Conservation (phyloP, 2,797 vertebrate species). For the Mastacembelus armatus region DNA sequence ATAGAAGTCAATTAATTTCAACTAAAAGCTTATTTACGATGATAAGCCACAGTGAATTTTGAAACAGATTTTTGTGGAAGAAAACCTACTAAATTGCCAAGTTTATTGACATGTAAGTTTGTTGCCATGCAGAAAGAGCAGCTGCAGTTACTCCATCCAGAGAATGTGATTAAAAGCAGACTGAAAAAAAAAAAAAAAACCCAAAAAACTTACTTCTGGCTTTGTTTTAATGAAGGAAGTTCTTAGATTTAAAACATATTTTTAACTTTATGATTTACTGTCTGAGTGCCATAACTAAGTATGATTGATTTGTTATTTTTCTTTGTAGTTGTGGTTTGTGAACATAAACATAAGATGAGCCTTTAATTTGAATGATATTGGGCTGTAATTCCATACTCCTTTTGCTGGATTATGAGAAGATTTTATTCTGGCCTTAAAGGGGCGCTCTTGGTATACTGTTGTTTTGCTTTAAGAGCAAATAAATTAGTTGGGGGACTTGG, state of each 20-base stretch:
- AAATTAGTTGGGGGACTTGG: not conserved
- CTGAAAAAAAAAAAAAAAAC: not conserved
- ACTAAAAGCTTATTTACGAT: not conserved
- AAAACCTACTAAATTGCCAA: not conserved
- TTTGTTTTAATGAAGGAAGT: slow-evolving; percentile 33
- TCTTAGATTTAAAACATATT: slow-evolving; percentile 28
- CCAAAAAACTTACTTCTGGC: slow-evolving; percentile 9
- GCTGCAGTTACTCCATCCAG: slow-evolving; percentile 22
- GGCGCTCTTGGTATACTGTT: slow-evolving; percentile 31
- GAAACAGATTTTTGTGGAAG: slow-evolving; percentile 6
- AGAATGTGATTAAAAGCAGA: slow-evolving; percentile 38
- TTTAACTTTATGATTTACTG: not conserved
- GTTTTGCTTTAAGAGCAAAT: slow-evolving; percentile 20
- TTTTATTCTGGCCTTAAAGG: slow-evolving; percentile 44
- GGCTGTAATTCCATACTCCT: not conserved
- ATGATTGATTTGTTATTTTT: not conserved
- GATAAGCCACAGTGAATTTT: not conserved
- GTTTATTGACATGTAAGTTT: slow-evolving; percentile 21
- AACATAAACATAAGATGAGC: not conserved
- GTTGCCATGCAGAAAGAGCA: slow-evolving; percentile 20
- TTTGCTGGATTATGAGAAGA: not conserved
- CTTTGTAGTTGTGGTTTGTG: slow-evolving; percentile 15
- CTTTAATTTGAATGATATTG: slow-evolving; percentile 19
- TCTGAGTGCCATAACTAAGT: not conserved
- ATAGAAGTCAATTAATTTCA: not conserved